A percentile compares a stretch with the other conserved stretches of the same genome.
These are phyloP conservation scores for Polymixis flavicincta DNA, from an alignment of 2,888 invertebrate species.

Conservation along the genomic window DNA sequence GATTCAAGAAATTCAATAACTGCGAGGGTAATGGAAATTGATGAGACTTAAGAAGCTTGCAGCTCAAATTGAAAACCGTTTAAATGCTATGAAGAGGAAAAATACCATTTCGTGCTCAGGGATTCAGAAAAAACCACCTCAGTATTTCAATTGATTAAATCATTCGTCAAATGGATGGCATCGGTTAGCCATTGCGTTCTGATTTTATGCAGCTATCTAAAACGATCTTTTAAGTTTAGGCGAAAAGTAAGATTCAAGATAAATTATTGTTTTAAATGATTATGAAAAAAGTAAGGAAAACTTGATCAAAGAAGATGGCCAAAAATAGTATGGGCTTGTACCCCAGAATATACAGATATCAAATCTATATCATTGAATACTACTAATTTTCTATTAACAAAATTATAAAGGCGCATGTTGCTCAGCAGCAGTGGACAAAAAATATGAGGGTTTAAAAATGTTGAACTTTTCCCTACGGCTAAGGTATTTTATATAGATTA, in stretches of 20 bases:
- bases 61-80: constrained; percentile 38
- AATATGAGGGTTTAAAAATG: too few relatives aligned
- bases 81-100: constrained; percentile 23
- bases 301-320: background rate
- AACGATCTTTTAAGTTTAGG: too few relatives aligned
- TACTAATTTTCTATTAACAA: too few relatives aligned
- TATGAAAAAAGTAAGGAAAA: too few relatives aligned
- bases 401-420: too few relatives aligned
- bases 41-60: constrained; percentile 42
- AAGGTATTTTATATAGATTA: too few relatives aligned
- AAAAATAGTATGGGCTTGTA: too few relatives aligned
- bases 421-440: too few relatives aligned
- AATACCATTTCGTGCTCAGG: background rate
- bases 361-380: too few relatives aligned
- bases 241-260: too few relatives aligned
- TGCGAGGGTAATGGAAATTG: constrained; percentile 40
- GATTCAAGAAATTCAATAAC: constrained; percentile 52
- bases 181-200: background rate
- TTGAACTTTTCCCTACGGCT: too few relatives aligned
- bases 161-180: background rate
- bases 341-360: too few relatives aligned
- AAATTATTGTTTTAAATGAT: background rate
- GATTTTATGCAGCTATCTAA: background rate
- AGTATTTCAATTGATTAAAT: constrained; percentile 24
- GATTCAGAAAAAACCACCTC: background rate